Evolutionary conservation across 2,113 vertebrate genomes (phyloP).

Genomic region (Chaetorhynchus papuensis): DNA sequence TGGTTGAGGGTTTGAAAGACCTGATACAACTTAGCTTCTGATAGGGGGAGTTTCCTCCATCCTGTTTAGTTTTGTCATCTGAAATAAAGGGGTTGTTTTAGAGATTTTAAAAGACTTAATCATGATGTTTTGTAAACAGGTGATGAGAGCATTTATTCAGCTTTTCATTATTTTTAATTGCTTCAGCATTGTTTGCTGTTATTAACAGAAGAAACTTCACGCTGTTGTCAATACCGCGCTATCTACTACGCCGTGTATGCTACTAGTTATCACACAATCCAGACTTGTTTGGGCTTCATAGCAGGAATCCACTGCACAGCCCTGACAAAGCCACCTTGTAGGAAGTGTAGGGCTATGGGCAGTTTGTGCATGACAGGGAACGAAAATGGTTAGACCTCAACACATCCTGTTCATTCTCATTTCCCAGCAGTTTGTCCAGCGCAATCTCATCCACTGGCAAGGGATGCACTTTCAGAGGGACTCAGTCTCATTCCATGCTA

Average conservation of each 20-base stretch:
- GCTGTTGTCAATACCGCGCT: rapidly evolving
- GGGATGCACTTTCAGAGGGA: not conserved
- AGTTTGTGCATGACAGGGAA: not conserved
- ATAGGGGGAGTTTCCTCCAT: not conserved
- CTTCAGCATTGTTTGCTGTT: not conserved
- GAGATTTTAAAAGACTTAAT: not conserved
- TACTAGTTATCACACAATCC: not conserved
- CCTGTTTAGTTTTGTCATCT: not conserved
- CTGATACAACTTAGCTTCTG: not conserved
- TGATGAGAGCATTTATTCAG: not conserved
- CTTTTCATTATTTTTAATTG: not conserved
- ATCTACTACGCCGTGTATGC: not conserved
- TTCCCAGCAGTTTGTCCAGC: not conserved
- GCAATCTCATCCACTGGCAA: rapidly evolving
- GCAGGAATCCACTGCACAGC: not conserved
- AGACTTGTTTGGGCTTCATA: not conserved
- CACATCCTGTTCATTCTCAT: not conserved
- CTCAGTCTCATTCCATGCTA: not conserved
- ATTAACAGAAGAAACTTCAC: not conserved
- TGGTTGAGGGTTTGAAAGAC: not conserved
- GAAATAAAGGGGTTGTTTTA: not conserved
- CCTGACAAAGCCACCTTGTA: not conserved
- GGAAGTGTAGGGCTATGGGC: not conserved
- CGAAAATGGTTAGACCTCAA: not conserved
- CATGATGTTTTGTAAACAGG: not conserved